These are phyloP conservation scores for Vespertilio murinus DNA, from an alignment of 2,797 vertebrate genomes.

Conservation along the genomic window DNA sequence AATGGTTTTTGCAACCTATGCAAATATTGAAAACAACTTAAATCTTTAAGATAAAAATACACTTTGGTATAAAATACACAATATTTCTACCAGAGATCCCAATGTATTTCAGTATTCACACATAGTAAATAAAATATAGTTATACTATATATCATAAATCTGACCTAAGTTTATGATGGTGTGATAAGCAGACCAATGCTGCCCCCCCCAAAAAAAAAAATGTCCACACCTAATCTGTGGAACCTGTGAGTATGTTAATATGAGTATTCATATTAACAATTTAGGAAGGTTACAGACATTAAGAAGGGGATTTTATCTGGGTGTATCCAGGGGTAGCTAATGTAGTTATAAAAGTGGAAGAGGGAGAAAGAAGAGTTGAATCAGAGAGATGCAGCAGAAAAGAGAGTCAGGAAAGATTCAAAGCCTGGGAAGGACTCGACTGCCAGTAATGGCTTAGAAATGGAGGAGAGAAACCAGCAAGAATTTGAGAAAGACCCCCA, in stretches of 20 bases:
- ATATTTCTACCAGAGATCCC: background rate
- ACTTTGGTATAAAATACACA: background rate
- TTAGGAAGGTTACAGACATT: background rate
- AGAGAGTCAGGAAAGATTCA: background rate
- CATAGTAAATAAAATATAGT: background rate
- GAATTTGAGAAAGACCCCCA: background rate
- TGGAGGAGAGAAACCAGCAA: background rate
- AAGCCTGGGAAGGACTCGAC: background rate
- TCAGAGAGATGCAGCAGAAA: background rate
- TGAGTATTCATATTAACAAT: background rate
- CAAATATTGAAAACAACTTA: background rate
- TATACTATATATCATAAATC: background rate
- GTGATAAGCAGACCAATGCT: background rate
- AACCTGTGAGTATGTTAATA: background rate
- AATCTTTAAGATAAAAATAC: background rate
- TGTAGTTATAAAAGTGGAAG: background rate
- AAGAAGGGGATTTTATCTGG: background rate
- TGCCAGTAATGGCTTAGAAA: background rate
- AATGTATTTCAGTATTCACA: background rate
- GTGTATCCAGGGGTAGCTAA: background rate
- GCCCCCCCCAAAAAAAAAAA: background rate
- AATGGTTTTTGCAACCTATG: background rate
- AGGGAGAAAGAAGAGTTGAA: background rate
- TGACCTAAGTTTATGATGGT: background rate
- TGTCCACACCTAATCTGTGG: background rate